Evolutionary conservation across 2,888 invertebrate genomes (phyloP), one percentile per base, ranked within the genome.

Genomic region (Aromia moschata): DNA sequence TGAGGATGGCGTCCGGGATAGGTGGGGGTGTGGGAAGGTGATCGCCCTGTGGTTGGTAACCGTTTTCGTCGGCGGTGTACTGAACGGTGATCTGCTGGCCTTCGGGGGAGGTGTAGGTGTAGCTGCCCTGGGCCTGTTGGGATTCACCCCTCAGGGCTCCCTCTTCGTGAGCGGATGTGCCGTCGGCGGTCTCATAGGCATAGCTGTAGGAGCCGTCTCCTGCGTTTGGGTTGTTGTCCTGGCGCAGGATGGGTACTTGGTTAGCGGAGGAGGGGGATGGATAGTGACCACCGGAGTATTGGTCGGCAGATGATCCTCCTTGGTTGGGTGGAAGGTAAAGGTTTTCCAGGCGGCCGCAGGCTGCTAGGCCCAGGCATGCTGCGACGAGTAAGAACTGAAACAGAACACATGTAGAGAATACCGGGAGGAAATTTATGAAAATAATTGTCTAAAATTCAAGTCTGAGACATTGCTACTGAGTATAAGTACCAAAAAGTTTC

Each of bases 1-100:
- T 65, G 40, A 65, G 54, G 38, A 89, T 89, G 53, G 84, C 87
- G 60, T 83, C 85, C 41, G 89, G 89, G 58, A 89, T 86, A 60
- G 89, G 89, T 33, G 88, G 89, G 30, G 89, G 83, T 1, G 86
- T 86, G 30, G 87, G 87, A 0, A 87, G 75, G 65, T 86, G 86
- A 15, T 81, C 82, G 11, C 86, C 86, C 70, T 82, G 83, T 4
- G 88, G 87, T 74, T 87, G 86, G 83, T 83, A 89, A 52, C 89
- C 89, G 66, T 89, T 88, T 76, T 90, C 89, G 73, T 90, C 86
- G 52, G 90, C 89, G 15, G 85, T 79, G 80, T 90, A 90, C 0
- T 83, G 81, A 56, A 90, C 74, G 65, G 85, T 62, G 38, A 70
- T 68, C 53, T 65, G 70, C 58, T 73, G 67, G 14, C 75, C 75